A percentile compares a stretch with the other conserved stretches of the same genome.
Evolutionary conservation across 2,888 invertebrate species (phyloP).

Genomic region (Drosophila phalerata): DNA sequence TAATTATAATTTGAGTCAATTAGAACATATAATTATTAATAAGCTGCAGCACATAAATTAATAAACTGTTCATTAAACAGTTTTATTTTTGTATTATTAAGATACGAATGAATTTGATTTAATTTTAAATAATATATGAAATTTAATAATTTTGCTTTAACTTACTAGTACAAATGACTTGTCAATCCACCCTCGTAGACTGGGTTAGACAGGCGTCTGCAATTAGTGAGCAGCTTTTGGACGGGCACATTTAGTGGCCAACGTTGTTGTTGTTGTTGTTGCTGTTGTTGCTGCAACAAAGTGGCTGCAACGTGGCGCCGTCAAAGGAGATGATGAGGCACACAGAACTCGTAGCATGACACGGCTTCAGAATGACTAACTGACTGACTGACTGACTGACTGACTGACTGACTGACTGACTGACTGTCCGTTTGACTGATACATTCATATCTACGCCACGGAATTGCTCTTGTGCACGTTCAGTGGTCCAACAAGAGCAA

Average conservation of each 20-base stretch:
- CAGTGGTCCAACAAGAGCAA: background rate
- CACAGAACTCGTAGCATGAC: conserved; percentile 38
- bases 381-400: conserved; percentile 21
- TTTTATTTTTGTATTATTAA: no score
- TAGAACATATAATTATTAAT: no score
- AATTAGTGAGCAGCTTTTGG: conserved; percentile 68
- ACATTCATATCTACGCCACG: conserved; percentile 54
- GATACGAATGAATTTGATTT: no score
- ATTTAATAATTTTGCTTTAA: no score
- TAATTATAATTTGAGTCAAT: no score
- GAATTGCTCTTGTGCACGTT: conserved; percentile 69
- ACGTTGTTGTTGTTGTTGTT: conserved; percentile 15
- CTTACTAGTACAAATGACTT: background rate
- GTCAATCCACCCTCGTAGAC: background rate
- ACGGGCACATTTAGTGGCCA: conserved; percentile 65
- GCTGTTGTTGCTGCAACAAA: conserved; percentile 59
- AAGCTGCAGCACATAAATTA: no score
- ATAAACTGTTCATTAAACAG: no score
- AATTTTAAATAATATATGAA: no score
- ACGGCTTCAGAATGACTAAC: conserved; percentile 33
- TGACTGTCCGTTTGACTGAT: conserved; percentile 41
- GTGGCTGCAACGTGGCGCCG: conserved; percentile 54
- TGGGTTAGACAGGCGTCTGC: conserved; percentile 61
- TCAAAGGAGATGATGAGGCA: conserved; percentile 50
- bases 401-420: conserved; percentile 24